Conservation (phyloP, 2,888 invertebrate genomes). For the Phoenoteleia sp. region DNA sequence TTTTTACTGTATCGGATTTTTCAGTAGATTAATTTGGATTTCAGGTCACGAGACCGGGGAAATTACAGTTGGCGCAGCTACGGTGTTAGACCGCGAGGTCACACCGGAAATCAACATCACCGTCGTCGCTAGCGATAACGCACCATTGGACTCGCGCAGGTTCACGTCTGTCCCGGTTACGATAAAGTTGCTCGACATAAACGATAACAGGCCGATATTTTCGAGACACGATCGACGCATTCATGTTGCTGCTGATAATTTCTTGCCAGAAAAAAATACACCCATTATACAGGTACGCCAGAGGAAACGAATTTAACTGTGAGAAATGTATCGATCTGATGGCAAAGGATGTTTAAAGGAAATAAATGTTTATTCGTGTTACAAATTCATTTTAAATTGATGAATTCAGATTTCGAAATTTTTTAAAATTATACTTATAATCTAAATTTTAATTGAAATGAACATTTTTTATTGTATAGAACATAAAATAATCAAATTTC, state of each 20-base stretch:
- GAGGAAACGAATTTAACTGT: too few species aligned
- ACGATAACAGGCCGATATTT: conserved; percentile 96
- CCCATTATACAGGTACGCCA: conserved; percentile 91
- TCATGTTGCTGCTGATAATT: conserved; percentile 93
- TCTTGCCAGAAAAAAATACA: conserved; percentile 93
- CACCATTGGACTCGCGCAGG: conserved; percentile 90
- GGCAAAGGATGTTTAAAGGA: too few species aligned
- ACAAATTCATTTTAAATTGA: too few species aligned
- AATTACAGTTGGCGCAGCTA: conserved; percentile 91
- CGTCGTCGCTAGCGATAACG: conserved; percentile 94
- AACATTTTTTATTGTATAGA: too few species aligned
- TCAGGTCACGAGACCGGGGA: conserved; percentile 89
- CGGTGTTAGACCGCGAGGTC: conserved; percentile 93
- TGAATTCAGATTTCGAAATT: too few species aligned
- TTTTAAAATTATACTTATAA: too few species aligned
- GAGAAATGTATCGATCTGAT: too few species aligned
- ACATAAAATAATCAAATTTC: too few species aligned
- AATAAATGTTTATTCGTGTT: too few species aligned
- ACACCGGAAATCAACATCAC: conserved; percentile 91
- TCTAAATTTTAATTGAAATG: too few species aligned
- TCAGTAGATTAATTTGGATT: conserved; percentile 36
- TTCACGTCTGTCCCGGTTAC: conserved; percentile 93
- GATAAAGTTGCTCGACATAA: conserved; percentile 93
- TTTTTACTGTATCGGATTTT: too few species aligned
- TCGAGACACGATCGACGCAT: conserved; percentile 92